Percentiles rank a stretch among this genome's conserved stretches.
phyloP scores from a whole-genome alignment of 2,888 invertebrate genomes.

The Lampropteryx suffumata region DNA sequence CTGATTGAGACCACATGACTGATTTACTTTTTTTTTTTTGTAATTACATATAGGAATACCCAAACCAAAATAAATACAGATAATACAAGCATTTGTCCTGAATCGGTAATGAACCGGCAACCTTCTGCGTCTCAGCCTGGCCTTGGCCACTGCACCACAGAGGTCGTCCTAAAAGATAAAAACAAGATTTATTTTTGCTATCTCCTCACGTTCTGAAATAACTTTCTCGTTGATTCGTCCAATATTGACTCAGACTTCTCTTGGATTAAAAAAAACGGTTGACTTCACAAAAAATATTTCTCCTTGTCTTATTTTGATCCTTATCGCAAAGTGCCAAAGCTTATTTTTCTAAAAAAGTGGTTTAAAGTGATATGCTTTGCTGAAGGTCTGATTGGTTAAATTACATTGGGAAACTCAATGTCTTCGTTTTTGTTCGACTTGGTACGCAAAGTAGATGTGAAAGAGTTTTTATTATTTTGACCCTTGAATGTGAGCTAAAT shows the following conservation, averaged over 20 bases:
- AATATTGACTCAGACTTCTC: conserved; percentile 35
- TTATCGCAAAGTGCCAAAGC: neutral
- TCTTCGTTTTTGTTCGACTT: conserved; percentile 3
- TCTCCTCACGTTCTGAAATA: conserved; percentile 27
- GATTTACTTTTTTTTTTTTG: too few relatives aligned
- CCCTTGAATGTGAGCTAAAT: neutral
- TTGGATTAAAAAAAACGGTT: conserved; percentile 8
- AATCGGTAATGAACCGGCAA: too few relatives aligned
- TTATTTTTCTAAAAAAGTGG: neutral
- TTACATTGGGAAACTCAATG: conserved; percentile 18
- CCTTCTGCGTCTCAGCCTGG: too few relatives aligned
- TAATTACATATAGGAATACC: too few relatives aligned
- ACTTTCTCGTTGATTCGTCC: conserved; percentile 35
- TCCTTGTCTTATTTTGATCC: too few relatives aligned
- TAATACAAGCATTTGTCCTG: too few relatives aligned
- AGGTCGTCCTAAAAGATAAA: too few relatives aligned
- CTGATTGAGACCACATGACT: too few relatives aligned
- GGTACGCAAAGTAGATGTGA: conserved; percentile 4
- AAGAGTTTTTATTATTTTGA: too few relatives aligned
- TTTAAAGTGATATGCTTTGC: neutral
- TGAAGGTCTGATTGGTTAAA: conserved; percentile 20
- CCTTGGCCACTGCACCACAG: too few relatives aligned
- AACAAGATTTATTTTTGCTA: conserved; percentile 19
- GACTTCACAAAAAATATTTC: too few relatives aligned
- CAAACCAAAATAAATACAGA: too few relatives aligned